These are phyloP conservation scores for Porites cylindrica DNA, from an alignment of 92 coral and sea anemone species.

Conservation along the genomic window DNA sequence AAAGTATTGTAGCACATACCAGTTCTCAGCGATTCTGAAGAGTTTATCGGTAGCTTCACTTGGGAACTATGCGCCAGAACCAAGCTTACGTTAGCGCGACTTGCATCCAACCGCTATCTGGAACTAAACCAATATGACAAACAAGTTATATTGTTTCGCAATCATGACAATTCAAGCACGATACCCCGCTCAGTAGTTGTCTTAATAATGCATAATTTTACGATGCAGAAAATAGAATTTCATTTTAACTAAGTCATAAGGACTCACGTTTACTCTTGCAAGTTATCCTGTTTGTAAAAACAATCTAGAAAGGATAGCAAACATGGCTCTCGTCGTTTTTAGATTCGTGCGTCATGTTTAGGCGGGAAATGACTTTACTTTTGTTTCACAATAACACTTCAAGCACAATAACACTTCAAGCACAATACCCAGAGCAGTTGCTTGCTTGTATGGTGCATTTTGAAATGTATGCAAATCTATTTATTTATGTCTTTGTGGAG, in stretches of 20 bases:
- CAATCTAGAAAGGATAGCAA: too few species aligned
- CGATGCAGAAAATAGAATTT: not conserved
- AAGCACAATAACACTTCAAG: too few species aligned
- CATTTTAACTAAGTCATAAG: too few species aligned
- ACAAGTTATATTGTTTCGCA: not conserved
- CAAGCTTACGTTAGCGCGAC: not conserved
- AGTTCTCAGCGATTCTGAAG: not conserved
- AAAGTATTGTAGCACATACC: not conserved
- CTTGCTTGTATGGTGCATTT: too few species aligned
- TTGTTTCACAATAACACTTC: too few species aligned
- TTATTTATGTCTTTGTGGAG: too few species aligned
- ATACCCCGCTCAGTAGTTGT: not conserved
- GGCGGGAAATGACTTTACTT: too few species aligned
- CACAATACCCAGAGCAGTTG: too few species aligned
- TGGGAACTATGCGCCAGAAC: not conserved
- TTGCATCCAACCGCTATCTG: not conserved
- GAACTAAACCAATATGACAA: not conserved
- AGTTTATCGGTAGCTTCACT: not conserved
- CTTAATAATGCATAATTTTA: not conserved
- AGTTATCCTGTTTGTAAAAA: not conserved
- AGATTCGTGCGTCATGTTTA: too few species aligned
- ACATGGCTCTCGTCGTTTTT: too few species aligned
- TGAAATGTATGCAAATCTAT: too few species aligned
- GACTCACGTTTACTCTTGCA: not conserved
- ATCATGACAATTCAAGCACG: too few species aligned